Base-by-base conservation (phyloP, 2,888 invertebrate species). In the Boloria euphrosyne region DNA sequence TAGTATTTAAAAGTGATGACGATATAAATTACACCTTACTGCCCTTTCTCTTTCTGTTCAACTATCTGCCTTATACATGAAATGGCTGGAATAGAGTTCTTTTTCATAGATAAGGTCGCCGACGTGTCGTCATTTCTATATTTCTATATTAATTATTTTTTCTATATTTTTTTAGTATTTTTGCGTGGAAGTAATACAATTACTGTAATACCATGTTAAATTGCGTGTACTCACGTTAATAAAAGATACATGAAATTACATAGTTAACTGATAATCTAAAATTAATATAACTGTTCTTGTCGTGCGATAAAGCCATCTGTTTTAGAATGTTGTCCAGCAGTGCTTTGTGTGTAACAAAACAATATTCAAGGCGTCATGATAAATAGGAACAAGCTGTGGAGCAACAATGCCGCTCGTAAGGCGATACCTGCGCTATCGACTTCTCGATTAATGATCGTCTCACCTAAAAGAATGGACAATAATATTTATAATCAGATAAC, bases 401-500 rank as follows among this genome's bases (percentile, higher is more conserved):
- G 83, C 83, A 89, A 92, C 91, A 91, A 92, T 91, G 84, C 85
- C 78, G 80, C 81, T 82, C 83, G 90, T 90, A 90, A 90, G 87
- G 82, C 87, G 91, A 92, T 91, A 90, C 87, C 84, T 78, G 80
- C 86, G 81, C 84, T 87, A 92, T 92, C 91, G 87, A 86, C 85
- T 84, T 74, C 80, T 87, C 86, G 89, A 91, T 92, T 91, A 91
- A 92, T 92, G 91, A 89, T 89, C 82, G 85, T 82, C 88, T 86
- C 88, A 85, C 86, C 89, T 89, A 91, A 92, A 92, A 92, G 91
- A 92, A 92, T 90, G 89, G 89, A 84, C 87, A 82, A 87, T 86
- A 90, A 91, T 91, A 91, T 92, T 91, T 91, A 90, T 91, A 90
- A 92, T 92, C 90, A 86, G 92, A 92, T 92, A 90, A 88, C 85